Percentiles rank a stretch among this genome's conserved stretches.
Evolutionary conservation across 2,888 invertebrate genomes (phyloP).

Genomic region (Lepidocyrtinus sp.): DNA sequence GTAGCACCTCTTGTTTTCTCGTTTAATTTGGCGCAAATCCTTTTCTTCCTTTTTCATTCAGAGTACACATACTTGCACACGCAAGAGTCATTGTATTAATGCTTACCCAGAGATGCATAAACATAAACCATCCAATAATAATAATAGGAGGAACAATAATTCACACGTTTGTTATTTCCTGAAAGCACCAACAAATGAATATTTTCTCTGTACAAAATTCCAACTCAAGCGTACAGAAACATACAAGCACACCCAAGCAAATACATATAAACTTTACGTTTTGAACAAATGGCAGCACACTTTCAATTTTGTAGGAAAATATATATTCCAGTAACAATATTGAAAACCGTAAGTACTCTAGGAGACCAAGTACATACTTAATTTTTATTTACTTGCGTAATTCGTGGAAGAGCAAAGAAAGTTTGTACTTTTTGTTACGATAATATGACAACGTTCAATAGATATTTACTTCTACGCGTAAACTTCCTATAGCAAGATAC

Average conservation of each 20-base stretch:
- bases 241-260: not conserved
- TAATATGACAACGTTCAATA: too few species aligned
- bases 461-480: too few species aligned
- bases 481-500: too few species aligned
- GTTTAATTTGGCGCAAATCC: slow-evolving; percentile 62
- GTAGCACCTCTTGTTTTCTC: slow-evolving; percentile 68
- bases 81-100: not conserved
- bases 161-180: not conserved
- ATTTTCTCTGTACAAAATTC: not conserved
- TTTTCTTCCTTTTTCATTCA: slow-evolving; percentile 33
- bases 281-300: not conserved
- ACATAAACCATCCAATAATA: slow-evolving; percentile 18
- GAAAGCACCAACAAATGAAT: not conserved
- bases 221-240: not conserved
- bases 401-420: not conserved
- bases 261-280: not conserved
- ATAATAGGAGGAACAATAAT: slow-evolving; percentile 13
- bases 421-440: too few species aligned
- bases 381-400: not conserved
- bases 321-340: not conserved
- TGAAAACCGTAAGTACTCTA: not conserved
- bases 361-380: not conserved
- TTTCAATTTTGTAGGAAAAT: not conserved
- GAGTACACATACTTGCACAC: not conserved
- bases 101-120: slow-evolving; percentile 15